phyloP scores from a whole-genome alignment of 1,140 invertebrate genomes.

The Gonioctena quinquepunctata region DNA sequence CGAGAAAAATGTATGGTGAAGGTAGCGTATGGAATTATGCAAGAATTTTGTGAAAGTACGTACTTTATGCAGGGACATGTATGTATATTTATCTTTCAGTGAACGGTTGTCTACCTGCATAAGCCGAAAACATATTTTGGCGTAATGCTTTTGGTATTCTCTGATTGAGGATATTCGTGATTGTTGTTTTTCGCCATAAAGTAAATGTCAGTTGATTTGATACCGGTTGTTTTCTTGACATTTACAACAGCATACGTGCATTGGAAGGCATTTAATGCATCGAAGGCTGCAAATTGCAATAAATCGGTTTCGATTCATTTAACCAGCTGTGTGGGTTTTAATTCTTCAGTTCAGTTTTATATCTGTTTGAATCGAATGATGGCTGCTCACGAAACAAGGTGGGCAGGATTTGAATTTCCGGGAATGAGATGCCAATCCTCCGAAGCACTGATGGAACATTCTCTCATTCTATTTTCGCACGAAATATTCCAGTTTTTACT shows the following conservation, averaged over 20 bases:
- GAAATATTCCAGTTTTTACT: too few species aligned
- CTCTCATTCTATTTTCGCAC: too few species aligned
- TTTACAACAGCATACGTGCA: neutral
- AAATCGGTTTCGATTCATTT: neutral
- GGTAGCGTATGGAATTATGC: constrained; percentile 14
- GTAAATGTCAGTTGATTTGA: neutral
- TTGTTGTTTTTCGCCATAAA: neutral
- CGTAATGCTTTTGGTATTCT: neutral
- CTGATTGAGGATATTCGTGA: neutral
- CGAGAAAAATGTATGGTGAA: neutral
- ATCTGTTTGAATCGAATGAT: too few species aligned
- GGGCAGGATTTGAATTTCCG: too few species aligned
- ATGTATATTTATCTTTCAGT: neutral
- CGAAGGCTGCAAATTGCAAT: neutral
- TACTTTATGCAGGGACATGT: neutral
- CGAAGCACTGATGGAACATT: too few species aligned
- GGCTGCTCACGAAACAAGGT: too few species aligned
- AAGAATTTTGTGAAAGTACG: constrained; percentile 29
- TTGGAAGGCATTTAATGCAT: neutral
- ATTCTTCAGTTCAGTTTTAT: too few species aligned
- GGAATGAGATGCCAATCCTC: too few species aligned
- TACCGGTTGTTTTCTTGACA: neutral
- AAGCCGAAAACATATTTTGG: neutral
- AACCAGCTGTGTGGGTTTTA: neutral
- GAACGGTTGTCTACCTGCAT: neutral